Percentiles rank a stretch among this genome's conserved stretches.
Evolutionary conservation across 2,797 vertebrate species (phyloP).

Genomic region (Schizothorax lantsangensis): DNA sequence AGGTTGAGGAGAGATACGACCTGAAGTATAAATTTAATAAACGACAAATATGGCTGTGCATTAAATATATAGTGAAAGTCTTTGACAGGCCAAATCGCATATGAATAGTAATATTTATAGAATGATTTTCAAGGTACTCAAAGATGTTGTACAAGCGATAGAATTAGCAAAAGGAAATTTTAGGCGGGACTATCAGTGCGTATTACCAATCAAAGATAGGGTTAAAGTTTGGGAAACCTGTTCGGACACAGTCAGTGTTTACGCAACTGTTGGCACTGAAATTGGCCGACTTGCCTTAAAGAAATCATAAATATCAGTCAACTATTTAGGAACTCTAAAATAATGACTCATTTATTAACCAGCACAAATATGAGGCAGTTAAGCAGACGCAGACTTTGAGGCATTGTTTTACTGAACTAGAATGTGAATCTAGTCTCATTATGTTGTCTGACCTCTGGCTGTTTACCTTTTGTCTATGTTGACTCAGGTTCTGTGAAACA

Average conservation of each 20-base stretch:
- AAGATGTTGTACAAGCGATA: not conserved
- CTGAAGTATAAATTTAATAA: not conserved
- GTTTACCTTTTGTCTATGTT: constrained; percentile 18
- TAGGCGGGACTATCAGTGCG: not conserved
- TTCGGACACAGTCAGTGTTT: not conserved
- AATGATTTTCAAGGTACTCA: not conserved
- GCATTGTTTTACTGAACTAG: not conserved
- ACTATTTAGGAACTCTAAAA: not conserved
- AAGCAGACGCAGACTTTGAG: not conserved
- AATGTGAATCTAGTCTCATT: constrained; percentile 13
- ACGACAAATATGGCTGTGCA: not conserved
- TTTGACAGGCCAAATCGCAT: not conserved
- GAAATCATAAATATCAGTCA: not conserved
- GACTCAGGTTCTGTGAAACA: not conserved
- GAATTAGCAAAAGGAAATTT: not conserved
- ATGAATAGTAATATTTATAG: not conserved
- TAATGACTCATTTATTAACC: not conserved
- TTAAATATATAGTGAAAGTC: not conserved
- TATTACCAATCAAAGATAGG: not conserved
- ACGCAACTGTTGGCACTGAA: not conserved
- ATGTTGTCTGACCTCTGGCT: constrained; percentile 19
- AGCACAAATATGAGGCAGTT: not conserved
- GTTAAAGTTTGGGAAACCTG: not conserved
- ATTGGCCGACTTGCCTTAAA: not conserved
- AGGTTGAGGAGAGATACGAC: not conserved